Percentiles rank a stretch among this genome's conserved stretches.
These are phyloP conservation scores for Paralichthys olivaceus DNA, from an alignment of 2,113 vertebrate genomes.

Conservation along the genomic window DNA sequence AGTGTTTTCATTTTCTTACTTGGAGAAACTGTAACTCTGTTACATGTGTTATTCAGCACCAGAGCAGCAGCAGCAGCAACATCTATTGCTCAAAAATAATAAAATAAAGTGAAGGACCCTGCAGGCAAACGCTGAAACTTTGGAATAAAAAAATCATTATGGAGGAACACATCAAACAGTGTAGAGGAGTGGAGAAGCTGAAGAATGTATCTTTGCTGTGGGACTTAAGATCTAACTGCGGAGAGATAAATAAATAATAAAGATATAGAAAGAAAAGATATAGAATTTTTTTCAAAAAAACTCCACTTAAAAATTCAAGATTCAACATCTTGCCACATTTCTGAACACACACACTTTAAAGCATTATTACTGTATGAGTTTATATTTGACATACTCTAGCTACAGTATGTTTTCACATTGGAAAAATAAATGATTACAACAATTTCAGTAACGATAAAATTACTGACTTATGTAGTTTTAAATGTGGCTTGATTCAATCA, in stretches of 20 bases:
- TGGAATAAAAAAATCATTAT: constrained; percentile 75
- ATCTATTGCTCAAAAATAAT: constrained; percentile 66
- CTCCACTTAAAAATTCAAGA: neutral
- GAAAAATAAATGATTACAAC: neutral
- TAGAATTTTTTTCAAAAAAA: neutral
- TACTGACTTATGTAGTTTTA: too few species aligned
- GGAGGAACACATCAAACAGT: constrained; percentile 73
- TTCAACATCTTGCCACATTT: constrained; percentile 28
- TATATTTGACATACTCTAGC: neutral
- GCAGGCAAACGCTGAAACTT: constrained; percentile 73
- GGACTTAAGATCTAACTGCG: constrained; percentile 71
- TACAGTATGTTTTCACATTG: neutral
- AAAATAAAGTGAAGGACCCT: constrained; percentile 69
- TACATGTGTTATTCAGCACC: constrained; percentile 65
- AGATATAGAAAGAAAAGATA: neutral
- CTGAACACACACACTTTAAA: neutral
- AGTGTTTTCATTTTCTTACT: constrained; percentile 57
- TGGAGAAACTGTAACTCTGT: constrained; percentile 51
- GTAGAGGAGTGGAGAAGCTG: constrained; percentile 56
- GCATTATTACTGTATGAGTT: neutral
- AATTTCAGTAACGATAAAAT: neutral
- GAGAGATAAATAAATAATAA: constrained; percentile 6
- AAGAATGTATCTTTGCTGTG: constrained; percentile 67
- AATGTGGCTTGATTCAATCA: neutral
- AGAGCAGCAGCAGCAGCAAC: constrained; percentile 43